Conservation (phyloP, 2,888 invertebrate species). For the Lycaena phlaeas region DNA sequence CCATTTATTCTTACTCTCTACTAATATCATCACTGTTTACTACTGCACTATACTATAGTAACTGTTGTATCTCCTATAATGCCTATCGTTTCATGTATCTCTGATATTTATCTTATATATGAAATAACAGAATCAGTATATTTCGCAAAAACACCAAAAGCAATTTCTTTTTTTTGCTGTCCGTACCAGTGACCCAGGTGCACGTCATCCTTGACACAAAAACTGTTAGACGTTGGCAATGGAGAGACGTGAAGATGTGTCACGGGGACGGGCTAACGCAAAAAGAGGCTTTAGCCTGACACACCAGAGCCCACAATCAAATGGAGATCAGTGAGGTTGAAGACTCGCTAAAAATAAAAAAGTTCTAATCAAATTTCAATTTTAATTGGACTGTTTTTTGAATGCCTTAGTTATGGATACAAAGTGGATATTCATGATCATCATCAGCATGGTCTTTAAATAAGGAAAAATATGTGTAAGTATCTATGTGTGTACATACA, state of each 20-base stretch:
- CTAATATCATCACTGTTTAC: too few species aligned
- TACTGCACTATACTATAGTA: too few species aligned
- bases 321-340: background rate
- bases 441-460: background rate
- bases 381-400: slow-evolving; percentile 8
- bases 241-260: slow-evolving; percentile 15
- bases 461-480: too few species aligned
- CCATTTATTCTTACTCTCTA: too few species aligned
- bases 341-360: slow-evolving; percentile 10
- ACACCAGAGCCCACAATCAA: background rate
- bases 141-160: too few species aligned
- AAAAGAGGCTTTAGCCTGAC: slow-evolving; percentile 3
- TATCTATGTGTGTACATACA: too few species aligned
- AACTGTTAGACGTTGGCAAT: slow-evolving; percentile 20
- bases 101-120: too few species aligned
- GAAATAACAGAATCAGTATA: too few species aligned
- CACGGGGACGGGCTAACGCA: background rate
- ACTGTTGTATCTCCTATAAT: too few species aligned
- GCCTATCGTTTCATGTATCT: too few species aligned
- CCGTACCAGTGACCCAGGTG: slow-evolving; percentile 18
- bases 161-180: slow-evolving; percentile 11
- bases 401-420: background rate
- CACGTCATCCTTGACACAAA: slow-evolving; percentile 22
- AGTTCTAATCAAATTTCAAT: slow-evolving; percentile 7
- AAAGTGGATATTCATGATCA: background rate